A percentile compares a stretch with the other conserved stretches of the same genome.
Conservation (phyloP, 2,113 vertebrate species). For the Perognathus longimembris region DNA sequence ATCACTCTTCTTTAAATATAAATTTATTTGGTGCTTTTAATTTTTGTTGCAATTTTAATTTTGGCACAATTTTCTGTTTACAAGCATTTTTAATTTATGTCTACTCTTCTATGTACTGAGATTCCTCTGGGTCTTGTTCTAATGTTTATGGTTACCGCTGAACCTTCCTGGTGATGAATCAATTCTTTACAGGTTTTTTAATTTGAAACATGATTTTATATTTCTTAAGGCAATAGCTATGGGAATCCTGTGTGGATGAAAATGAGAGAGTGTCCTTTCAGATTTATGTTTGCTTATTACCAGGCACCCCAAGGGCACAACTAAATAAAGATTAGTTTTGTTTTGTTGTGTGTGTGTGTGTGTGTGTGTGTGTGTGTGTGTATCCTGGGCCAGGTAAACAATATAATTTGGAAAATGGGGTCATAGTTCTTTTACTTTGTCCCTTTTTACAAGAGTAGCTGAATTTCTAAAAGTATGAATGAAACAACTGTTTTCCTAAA, state of each 20-base stretch:
- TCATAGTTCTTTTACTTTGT: not conserved
- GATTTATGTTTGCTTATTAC: conserved; percentile 52
- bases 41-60: not conserved
- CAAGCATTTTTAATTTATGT: not conserved
- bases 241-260: not conserved
- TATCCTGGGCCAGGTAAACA: not conserved
- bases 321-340: conserved; percentile 37
- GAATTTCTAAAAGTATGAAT: not conserved
- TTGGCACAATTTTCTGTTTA: not conserved
- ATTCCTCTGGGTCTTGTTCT: not conserved
- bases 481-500: not conserved
- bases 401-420: conserved; percentile 22
- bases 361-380: too few species aligned
- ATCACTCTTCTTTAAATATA: not conserved
- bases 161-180: not conserved
- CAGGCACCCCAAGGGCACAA: not conserved
- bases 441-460: not conserved
- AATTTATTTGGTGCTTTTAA: not conserved
- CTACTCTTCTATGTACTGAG: conserved; percentile 27
- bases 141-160: not conserved
- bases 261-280: not conserved
- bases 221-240: conserved; percentile 19
- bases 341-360: not conserved
- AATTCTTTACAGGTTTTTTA: conserved; percentile 34
- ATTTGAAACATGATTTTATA: conserved; percentile 48